Percentiles rank a stretch among this genome's conserved stretches.
Evolutionary conservation across 1,140 invertebrate genomes (phyloP).

Genomic region (Helicoverpa zea): DNA sequence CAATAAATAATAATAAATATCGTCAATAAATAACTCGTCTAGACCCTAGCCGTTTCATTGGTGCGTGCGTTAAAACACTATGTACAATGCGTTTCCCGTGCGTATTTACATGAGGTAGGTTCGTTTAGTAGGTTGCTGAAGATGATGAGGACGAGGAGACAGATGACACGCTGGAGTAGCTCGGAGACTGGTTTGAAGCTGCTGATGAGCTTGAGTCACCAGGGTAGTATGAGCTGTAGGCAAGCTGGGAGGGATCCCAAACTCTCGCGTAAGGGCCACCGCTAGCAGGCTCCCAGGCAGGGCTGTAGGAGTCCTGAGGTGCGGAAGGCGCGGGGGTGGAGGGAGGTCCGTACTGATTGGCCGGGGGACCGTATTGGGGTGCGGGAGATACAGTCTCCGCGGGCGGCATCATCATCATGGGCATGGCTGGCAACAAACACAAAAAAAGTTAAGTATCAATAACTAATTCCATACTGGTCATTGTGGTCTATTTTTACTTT

Average conservation of each 20-base stretch:
- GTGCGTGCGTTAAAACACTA: constrained; percentile 66
- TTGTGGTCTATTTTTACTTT: not conserved
- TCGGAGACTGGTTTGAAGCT: constrained; percentile 85
- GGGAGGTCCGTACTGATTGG: constrained; percentile 88
- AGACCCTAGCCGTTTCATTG: constrained; percentile 77
- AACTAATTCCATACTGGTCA: not conserved
- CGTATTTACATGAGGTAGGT: constrained; percentile 72
- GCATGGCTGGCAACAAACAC: constrained; percentile 88
- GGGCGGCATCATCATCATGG: constrained; percentile 90
- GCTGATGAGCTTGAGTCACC: constrained; percentile 87
- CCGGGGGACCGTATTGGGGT: constrained; percentile 82
- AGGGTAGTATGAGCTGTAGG: constrained; percentile 93
- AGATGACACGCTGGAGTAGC: constrained; percentile 86
- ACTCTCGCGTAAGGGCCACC: constrained; percentile 91
- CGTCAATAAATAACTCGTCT: constrained; percentile 79
- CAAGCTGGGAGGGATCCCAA: constrained; percentile 91
- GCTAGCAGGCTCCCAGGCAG: constrained; percentile 89
- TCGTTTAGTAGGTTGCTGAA: constrained; percentile 71
- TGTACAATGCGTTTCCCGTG: constrained; percentile 65
- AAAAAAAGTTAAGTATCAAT: constrained; percentile 12
- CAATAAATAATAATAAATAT: constrained; percentile 84
- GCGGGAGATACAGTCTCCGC: constrained; percentile 86
- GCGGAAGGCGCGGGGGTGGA: constrained; percentile 89
- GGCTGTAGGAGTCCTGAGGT: constrained; percentile 89
- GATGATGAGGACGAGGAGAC: constrained; percentile 79